A percentile compares a stretch with the other conserved stretches of the same genome.
These are phyloP conservation scores for Macaria notata DNA, from an alignment of 2,888 invertebrate genomes.

Conservation along the genomic window DNA sequence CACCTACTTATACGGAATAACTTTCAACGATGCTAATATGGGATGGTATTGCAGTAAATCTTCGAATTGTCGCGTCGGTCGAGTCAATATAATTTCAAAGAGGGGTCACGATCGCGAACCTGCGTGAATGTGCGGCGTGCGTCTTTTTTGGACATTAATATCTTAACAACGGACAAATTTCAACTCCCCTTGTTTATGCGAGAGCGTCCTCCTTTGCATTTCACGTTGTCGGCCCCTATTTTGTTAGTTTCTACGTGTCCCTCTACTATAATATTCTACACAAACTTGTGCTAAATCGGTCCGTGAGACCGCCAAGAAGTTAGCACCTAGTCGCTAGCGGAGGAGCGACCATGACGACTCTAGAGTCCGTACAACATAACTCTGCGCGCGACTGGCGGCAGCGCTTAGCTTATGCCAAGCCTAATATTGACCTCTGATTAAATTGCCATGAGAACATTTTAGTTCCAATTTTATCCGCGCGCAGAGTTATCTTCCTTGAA, in stretches of 20 bases:
- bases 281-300: conserved; percentile 55
- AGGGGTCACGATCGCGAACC: conserved; percentile 53
- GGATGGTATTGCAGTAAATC: conserved; percentile 11
- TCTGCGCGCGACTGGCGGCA: too few relatives aligned
- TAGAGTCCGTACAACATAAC: conserved; percentile 30
- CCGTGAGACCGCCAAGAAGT: conserved; percentile 65
- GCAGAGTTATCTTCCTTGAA: too few relatives aligned
- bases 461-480: too few relatives aligned
- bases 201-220: conserved; percentile 79
- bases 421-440: too few relatives aligned
- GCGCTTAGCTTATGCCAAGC: too few relatives aligned
- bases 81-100: conserved; percentile 52
- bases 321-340: conserved; percentile 57
- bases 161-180: conserved; percentile 45
- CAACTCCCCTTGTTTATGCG: conserved; percentile 76
- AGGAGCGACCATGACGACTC: conserved; percentile 1
- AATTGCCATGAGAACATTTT: too few relatives aligned
- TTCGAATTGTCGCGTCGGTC: conserved; percentile 57
- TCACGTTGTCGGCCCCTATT: conserved; percentile 68
- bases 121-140: conserved; percentile 54
- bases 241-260: conserved; percentile 53
- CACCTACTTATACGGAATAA: conserved; percentile 16
- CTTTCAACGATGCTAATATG: conserved; percentile 7
- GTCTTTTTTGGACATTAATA: conserved; percentile 40
- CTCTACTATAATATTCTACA: conserved; percentile 51